Evolutionary conservation across 2,888 invertebrate species (phyloP), one percentile per base, ranked within the genome.

Genomic region (Cylloceria caligata): DNA sequence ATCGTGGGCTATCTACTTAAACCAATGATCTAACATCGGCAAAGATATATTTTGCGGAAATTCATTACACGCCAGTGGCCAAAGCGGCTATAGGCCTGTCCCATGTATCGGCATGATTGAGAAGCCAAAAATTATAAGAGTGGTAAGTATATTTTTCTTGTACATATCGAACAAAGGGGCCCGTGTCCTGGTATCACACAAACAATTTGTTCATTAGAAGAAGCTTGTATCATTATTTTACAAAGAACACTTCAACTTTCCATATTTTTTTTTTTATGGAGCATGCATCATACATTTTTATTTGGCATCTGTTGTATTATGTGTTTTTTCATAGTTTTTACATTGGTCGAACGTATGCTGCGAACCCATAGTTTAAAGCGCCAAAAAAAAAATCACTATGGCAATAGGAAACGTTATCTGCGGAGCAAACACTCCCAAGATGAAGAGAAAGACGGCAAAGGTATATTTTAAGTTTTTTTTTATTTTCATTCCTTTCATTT

Each of bases 351-450:
- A 81, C 85, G 49, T 62, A 79, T 88, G 86, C 87, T 84, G 85
- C 88, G 86, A 89, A 83, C 81, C 78, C 77, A 71, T 83, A 69
- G 74, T 24, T 21, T 80, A 81, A 47, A 60, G 49, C 13, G 45
- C 21, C 42, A 42, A 9, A 52, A 39, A 82, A 75, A 82, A 80
- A 60, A 34, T 47, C 39, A 55, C 64, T 45, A 92, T 92, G 92
- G 90, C 92, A 84, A 92, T 92, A 83, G 91, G 90, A 85, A 92
- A 86, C 87, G 87, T 92, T 85, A 91, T 92, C 84, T 92, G 92
- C 81, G 92, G 92, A 86, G 91, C 90, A 83, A 90, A 88, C 81
- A 89, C 90, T 88, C 91, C 91, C 69, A 92, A 89, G 89, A 86
- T 88, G 84, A 92, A 92, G 86, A 87, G 90, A 89, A 92, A 92